These are phyloP conservation scores for Ptychodera flava DNA, from an alignment of 35 echinoderm and acorn worm species.

Conservation along the genomic window DNA sequence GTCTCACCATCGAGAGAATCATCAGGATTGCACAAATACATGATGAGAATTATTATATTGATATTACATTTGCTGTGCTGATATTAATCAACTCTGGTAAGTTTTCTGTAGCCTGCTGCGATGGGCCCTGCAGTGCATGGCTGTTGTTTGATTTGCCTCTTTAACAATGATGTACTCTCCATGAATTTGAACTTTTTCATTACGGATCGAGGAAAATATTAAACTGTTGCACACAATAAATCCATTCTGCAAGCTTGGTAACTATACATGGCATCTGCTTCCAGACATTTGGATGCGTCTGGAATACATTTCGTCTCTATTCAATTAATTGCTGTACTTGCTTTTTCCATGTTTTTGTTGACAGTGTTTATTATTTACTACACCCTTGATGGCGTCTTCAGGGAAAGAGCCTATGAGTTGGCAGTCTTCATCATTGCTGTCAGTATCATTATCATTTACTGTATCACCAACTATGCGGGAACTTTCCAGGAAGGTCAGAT, in stretches of 20 bases:
- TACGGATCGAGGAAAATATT: too few species aligned
- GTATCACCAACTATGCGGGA: slow-evolving; percentile 65
- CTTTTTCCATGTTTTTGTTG: slow-evolving; percentile 13
- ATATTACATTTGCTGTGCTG: slow-evolving; percentile 63
- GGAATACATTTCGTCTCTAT: too few species aligned
- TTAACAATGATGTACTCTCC: too few species aligned
- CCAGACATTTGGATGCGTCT: too few species aligned
- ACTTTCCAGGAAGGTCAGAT: background rate
- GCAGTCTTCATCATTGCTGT: slow-evolving; percentile 68
- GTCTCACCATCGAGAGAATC: slow-evolving; percentile 52
- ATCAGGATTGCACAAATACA: background rate
- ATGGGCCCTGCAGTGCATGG: too few species aligned
- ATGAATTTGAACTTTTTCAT: too few species aligned
- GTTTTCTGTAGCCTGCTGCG: background rate
- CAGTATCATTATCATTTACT: slow-evolving; percentile 58
- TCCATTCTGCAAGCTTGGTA: too few species aligned
- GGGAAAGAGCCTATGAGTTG: slow-evolving; percentile 78
- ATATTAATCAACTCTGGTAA: slow-evolving; percentile 62
- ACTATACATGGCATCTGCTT: too few species aligned
- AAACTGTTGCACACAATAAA: too few species aligned
- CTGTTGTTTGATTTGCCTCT: too few species aligned
- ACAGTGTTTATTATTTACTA: slow-evolving; percentile 78
- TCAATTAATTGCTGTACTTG: too few species aligned
- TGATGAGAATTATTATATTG: background rate
- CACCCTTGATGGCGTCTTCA: slow-evolving; percentile 83